Evolutionary conservation across 2,888 invertebrate genomes (phyloP), one percentile per base, ranked within the genome.

Genomic region (Acleris cristana): DNA sequence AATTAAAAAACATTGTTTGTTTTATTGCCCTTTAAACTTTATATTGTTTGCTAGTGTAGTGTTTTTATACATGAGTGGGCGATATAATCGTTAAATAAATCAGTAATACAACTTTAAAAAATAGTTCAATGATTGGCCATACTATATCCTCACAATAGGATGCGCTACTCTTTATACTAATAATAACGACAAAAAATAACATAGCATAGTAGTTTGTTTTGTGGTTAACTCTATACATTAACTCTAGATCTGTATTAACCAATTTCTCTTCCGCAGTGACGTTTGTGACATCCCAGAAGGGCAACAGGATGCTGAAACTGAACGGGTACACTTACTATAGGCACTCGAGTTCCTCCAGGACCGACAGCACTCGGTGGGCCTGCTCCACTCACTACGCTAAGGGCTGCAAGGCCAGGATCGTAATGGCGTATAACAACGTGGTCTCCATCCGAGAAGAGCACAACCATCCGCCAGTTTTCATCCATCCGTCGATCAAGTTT

Each of bases 311-410:
- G 63, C 44, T 73, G n/a, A 59, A 58, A 30, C 48, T 69, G 10
- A 69, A 64, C 40, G 66, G 63, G 0, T 73, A 65, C 64, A 72
- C 68, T 44, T 73, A 71, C 45, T 70, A 57, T 65, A 55, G 53
- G 55, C 65, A 67, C 12, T 64, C 64, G 2, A 21, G 57, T 2
- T 59, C 65, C 19, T 54, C 51, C 5, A 40, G 59, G 3, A 64
- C 59, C 1, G 57, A 59, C 12, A 69, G 61, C 34, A 65, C 62
- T 0, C 66, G 70, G 18, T 73, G 73, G 73, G 64, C 59, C 6
- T 73, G 73, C 40, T 70, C 73, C 30, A 66, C 71, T 0, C 68
- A 71, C 55, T 58, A 65, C 61, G 49, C 48, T 18, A 70, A 70
- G 21, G 63, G 63, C 10, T 65, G 72, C 52, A 70, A 67, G 26